Evolutionary conservation across 2,888 invertebrate genomes (phyloP).

Genomic region (Dasypolia templi): DNA sequence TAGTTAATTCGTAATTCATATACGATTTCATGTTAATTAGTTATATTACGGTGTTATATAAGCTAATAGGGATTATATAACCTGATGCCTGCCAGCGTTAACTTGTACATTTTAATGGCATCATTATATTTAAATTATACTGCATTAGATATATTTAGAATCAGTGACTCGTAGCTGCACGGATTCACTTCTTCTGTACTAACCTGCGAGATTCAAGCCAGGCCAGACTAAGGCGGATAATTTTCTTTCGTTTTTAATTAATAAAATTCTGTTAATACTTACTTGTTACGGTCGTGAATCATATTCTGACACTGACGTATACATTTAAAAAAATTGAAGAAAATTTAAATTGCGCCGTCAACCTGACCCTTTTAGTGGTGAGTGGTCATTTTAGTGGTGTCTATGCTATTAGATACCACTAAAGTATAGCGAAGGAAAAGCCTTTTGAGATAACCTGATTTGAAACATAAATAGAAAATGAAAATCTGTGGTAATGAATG

Average conservation of each 20-base stretch:
- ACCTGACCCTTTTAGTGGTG: no score
- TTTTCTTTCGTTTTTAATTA: no score
- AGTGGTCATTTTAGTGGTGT: no score
- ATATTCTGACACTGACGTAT: no score
- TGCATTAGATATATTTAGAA: not conserved
- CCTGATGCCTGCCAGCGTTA: not conserved
- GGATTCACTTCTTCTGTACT: not conserved
- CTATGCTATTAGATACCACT: no score
- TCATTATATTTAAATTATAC: slow-evolving; percentile 25
- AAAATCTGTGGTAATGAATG: no score
- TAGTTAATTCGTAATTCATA: not conserved
- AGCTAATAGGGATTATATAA: slow-evolving; percentile 32
- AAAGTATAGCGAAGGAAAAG: not conserved
- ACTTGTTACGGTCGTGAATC: no score
- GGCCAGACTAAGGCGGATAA: no score
- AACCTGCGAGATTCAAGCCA: not conserved
- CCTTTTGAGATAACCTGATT: not conserved
- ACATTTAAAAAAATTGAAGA: no score
- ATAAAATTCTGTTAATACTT: no score
- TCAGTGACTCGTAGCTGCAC: not conserved
- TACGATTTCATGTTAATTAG: slow-evolving; percentile 41
- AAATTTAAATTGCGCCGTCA: no score
- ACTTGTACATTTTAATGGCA: slow-evolving; percentile 3
- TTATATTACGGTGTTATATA: slow-evolving; percentile 24
- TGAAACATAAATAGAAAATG: no score